These are phyloP conservation scores for Liolophura sinensis DNA, from an alignment of 1,140 invertebrate genomes.

Conservation along the genomic window DNA sequence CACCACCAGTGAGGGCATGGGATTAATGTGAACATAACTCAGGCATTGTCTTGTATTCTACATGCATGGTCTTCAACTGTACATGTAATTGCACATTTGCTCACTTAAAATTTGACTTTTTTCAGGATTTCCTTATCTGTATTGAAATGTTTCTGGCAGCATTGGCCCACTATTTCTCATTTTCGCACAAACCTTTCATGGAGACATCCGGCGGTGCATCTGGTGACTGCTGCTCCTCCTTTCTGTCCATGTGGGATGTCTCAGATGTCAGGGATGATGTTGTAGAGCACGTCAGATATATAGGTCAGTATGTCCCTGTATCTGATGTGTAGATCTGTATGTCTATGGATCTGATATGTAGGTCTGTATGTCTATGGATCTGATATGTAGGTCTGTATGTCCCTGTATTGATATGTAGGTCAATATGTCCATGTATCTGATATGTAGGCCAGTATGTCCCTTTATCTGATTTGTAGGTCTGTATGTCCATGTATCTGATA, in stretches of 20 bases:
- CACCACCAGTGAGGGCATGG: no score
- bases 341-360: no score
- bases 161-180: slow-evolving; percentile 92
- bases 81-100: slow-evolving; percentile 11
- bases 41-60: neutral
- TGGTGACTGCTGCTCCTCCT: slow-evolving; percentile 58
- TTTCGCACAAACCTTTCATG: slow-evolving; percentile 84
- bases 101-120: slow-evolving; percentile 13
- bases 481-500: slow-evolving; percentile 83
- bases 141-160: slow-evolving; percentile 98
- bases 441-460: slow-evolving; percentile 74
- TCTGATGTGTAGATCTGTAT: slow-evolving; percentile 74
- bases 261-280: slow-evolving; percentile 91
- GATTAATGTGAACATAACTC: no score
- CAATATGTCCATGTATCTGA: slow-evolving; percentile 89
- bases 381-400: slow-evolving; percentile 72
- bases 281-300: slow-evolving; percentile 86
- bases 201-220: slow-evolving; percentile 24
- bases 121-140: slow-evolving; percentile 91
- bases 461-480: slow-evolving; percentile 83
- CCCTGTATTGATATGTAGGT: no score
- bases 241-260: slow-evolving; percentile 88
- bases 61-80: neutral
- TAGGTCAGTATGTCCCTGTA: slow-evolving; percentile 57
- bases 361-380: no score